Evolutionary conservation across 2,888 invertebrate genomes (phyloP).

Genomic region (Ennomos fuscantarius): DNA sequence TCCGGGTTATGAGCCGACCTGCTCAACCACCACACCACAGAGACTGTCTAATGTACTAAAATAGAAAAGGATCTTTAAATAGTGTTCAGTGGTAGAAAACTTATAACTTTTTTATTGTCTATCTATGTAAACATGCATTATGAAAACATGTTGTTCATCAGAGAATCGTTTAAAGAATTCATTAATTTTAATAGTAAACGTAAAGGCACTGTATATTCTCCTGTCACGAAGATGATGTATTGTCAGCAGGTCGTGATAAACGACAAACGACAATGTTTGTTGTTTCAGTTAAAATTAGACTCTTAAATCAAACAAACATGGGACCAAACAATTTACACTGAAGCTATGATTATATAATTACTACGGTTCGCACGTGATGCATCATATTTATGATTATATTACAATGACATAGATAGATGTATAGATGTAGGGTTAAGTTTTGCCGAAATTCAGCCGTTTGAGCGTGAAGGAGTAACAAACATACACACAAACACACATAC

Average conservation of each 20-base stretch:
- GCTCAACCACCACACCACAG: no score
- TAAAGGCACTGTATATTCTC: constrained; percentile 7
- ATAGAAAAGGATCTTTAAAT: neutral
- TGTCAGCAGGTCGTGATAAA: constrained; percentile 36
- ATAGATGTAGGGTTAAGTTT: no score
- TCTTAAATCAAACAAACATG: constrained; percentile 28
- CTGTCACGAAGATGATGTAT: constrained; percentile 25
- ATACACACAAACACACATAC: no score
- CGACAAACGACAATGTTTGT: constrained; percentile 29
- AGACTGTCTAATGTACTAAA: no score
- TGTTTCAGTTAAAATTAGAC: constrained; percentile 41
- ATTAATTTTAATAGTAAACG: constrained; percentile 19
- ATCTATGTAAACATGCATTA: neutral
- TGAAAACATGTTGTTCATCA: constrained; percentile 9
- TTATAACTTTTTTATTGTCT: no score
- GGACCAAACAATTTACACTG: constrained; percentile 27
- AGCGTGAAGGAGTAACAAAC: no score
- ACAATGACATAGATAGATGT: neutral
- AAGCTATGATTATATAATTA: constrained; percentile 19
- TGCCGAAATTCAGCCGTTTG: no score
- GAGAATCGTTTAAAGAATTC: constrained; percentile 7
- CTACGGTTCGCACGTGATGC: constrained; percentile 12
- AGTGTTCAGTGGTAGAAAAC: no score
- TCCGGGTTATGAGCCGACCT: no score
- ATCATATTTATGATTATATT: constrained; percentile 11